Evolutionary conservation across 2,888 invertebrate genomes (phyloP).

Genomic region (Falcaria lacertinaria): DNA sequence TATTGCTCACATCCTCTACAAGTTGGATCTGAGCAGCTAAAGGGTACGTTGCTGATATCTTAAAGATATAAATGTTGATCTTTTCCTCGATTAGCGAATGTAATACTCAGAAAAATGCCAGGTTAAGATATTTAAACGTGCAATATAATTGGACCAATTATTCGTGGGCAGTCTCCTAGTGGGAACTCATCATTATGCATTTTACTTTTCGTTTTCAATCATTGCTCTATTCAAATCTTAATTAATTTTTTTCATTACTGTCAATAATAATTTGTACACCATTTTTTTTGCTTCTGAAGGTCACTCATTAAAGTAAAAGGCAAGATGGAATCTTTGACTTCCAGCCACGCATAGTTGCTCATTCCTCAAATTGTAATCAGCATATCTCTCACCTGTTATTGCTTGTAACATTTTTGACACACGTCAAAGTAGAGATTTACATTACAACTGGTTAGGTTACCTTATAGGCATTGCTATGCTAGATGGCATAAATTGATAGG

Average conservation of each 20-base stretch:
- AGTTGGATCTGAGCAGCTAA: too few relatives aligned
- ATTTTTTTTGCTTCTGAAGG: too few relatives aligned
- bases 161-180: background rate
- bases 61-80: background rate
- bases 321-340: background rate
- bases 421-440: constrained; percentile 2
- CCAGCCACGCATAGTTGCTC: background rate
- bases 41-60: background rate
- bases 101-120: background rate
- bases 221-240: too few relatives aligned
- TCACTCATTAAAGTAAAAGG: background rate
- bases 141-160: background rate
- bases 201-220: background rate
- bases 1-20: background rate
- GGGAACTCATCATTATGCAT: background rate
- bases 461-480: constrained; percentile 2
- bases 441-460: constrained; percentile 3
- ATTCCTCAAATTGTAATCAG: background rate
- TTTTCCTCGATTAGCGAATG: background rate
- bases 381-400: constrained; percentile 2
- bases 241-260: too few relatives aligned
- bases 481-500: constrained; percentile 26
- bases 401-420: constrained; percentile 3
- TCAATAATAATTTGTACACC: too few relatives aligned
- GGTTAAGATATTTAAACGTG: background rate